Conservation (phyloP, 53 echinoderm and acorn worm genomes). For the Astropecten irregularis region DNA sequence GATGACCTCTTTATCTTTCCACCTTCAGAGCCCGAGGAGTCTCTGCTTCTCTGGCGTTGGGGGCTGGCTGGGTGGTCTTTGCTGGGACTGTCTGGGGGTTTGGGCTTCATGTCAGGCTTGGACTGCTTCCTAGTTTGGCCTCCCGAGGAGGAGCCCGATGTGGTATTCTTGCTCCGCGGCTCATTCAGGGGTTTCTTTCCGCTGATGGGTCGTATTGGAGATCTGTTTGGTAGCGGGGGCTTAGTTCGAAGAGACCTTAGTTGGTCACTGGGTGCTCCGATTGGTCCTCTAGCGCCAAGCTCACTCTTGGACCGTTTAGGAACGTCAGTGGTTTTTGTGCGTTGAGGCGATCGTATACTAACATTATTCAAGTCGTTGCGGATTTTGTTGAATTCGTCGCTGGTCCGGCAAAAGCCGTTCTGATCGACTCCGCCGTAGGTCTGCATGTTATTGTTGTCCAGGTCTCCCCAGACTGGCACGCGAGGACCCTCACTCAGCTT, state of each 20-base stretch:
- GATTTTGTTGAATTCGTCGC: constrained; percentile 52
- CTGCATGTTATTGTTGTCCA: constrained; percentile 35
- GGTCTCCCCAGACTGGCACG: constrained; percentile 7
- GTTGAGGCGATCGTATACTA: constrained; percentile 25
- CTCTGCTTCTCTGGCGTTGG: constrained; percentile 28
- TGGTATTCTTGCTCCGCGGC: neutral
- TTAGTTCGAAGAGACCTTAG: constrained; percentile 22
- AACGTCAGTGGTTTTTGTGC: constrained; percentile 7
- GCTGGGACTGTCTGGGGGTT: neutral
- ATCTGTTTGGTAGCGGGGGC: constrained; percentile 23
- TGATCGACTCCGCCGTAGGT: constrained; percentile 27
- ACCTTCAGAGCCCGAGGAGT: constrained; percentile 19
- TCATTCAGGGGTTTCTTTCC: constrained; percentile 45
- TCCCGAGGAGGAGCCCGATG: neutral
- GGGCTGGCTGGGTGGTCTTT: constrained; percentile 6
- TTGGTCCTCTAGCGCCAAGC: neutral
- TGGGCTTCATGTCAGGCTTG: constrained; percentile 25
- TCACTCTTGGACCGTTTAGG: constrained; percentile 15
- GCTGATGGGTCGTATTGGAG: constrained; percentile 30
- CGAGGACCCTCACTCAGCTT: constrained; percentile 33
- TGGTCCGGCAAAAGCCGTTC: constrained; percentile 41
- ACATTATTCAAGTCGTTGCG: constrained; percentile 43
- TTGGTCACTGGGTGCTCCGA: neutral
- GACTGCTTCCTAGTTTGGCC: constrained; percentile 16
- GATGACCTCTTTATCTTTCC: neutral